phyloP scores from a whole-genome alignment of 2,797 vertebrate genomes.

The Hoplostethus atlanticus region DNA sequence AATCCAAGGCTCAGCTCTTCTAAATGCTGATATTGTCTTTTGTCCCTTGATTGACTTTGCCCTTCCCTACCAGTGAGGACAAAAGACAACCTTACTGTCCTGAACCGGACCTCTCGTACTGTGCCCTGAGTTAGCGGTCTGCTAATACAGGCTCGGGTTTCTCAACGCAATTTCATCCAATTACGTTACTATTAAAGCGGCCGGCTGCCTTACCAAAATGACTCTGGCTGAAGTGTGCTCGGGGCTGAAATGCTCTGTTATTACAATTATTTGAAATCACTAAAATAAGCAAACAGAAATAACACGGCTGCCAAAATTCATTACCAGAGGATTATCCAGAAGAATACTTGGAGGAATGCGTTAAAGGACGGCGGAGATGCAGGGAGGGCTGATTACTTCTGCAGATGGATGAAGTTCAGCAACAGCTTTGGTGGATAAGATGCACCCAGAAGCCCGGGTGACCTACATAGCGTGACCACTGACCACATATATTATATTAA shows the following conservation, averaged over 20 bases:
- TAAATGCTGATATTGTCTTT: conserved; percentile 47
- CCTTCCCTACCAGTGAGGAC: conserved; percentile 22
- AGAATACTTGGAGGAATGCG: conserved; percentile 30
- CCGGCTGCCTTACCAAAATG: conserved; percentile 10
- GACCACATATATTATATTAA: conserved; percentile 26
- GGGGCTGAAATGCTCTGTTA: conserved; percentile 5
- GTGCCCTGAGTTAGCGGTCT: conserved; percentile 30
- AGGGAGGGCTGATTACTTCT: conserved; percentile 37
- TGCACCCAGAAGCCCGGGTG: conserved; percentile 59
- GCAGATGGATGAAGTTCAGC: conserved; percentile 33
- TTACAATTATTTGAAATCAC: conserved; percentile 45
- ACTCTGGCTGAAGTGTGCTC: conserved; percentile 22
- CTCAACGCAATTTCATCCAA: conserved; percentile 47
- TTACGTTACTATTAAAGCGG: conserved; percentile 46
- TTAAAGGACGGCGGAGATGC: conserved; percentile 38
- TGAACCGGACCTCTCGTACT: conserved; percentile 8
- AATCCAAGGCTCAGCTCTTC: not conserved
- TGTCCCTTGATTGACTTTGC: conserved; percentile 19
- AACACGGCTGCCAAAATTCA: conserved; percentile 18
- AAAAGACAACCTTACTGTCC: conserved; percentile 8
- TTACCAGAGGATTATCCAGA: conserved; percentile 31
- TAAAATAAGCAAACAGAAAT: conserved; percentile 48
- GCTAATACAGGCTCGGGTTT: conserved; percentile 41
- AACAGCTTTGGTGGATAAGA: conserved; percentile 43
- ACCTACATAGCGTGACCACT: conserved; percentile 24